A percentile compares a stretch with the other conserved stretches of the same genome.
Conservation (phyloP, 2,797 vertebrate genomes). For the Clangula hyemalis region DNA sequence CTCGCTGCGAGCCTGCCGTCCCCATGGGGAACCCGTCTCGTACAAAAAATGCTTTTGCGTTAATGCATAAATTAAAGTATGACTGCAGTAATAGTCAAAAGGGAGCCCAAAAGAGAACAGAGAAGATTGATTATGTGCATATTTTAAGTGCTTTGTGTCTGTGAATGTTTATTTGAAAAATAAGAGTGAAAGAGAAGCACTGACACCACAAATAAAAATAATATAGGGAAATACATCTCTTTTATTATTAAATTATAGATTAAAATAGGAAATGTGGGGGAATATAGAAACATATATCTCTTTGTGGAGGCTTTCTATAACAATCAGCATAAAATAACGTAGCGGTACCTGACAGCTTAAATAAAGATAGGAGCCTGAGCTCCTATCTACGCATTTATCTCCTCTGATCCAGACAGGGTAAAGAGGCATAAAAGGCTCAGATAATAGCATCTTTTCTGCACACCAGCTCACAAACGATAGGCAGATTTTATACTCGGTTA, state of each 20-base stretch:
- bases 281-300: slow-evolving; percentile 53
- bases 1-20: background rate
- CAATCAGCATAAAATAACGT: slow-evolving; percentile 67
- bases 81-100: slow-evolving; percentile 30
- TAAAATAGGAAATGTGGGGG: slow-evolving; percentile 50
- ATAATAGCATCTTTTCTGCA: slow-evolving; percentile 62
- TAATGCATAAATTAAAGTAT: slow-evolving; percentile 50
- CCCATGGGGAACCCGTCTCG: background rate
- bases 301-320: slow-evolving; percentile 53
- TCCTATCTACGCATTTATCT: slow-evolving; percentile 70
- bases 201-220: slow-evolving; percentile 58
- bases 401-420: slow-evolving; percentile 61
- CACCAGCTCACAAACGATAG: slow-evolving; percentile 53
- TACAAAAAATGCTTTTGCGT: background rate
- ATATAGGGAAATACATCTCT: slow-evolving; percentile 62
- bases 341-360: slow-evolving; percentile 62
- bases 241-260: slow-evolving; percentile 73
- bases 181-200: slow-evolving; percentile 20
- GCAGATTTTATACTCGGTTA: slow-evolving; percentile 70
- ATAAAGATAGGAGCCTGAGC: slow-evolving; percentile 62
- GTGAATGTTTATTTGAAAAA: slow-evolving; percentile 39
- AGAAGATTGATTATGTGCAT: slow-evolving; percentile 62
- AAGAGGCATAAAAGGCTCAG: slow-evolving; percentile 62
- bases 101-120: slow-evolving; percentile 29
- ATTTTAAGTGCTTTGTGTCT: slow-evolving; percentile 64